A percentile compares a stretch with the other conserved stretches of the same genome.
Evolutionary conservation across 1,140 invertebrate genomes (phyloP).

Genomic region (Sarcophaga peregrina): DNA sequence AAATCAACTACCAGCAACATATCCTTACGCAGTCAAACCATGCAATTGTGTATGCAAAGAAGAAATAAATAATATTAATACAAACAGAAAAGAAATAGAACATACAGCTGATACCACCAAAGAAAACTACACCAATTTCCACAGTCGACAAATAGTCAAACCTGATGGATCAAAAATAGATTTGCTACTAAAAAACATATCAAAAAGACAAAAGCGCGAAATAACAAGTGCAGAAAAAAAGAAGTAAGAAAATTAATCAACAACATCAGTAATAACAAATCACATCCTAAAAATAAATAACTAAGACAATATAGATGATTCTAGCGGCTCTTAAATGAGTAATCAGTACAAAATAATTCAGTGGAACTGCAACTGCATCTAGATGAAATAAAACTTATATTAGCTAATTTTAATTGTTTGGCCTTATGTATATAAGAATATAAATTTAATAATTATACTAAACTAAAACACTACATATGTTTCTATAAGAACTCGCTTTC

Average conservation of each 20-base stretch:
- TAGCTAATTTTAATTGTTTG: neutral
- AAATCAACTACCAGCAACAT: neutral
- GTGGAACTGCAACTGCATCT: slow-evolving; percentile 12
- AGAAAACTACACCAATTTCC: neutral
- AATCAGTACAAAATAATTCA: slow-evolving; percentile 27
- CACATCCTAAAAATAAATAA: neutral
- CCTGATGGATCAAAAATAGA: neutral
- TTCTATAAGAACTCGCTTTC: too few species aligned
- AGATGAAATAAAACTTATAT: slow-evolving; percentile 20
- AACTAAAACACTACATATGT: too few species aligned
- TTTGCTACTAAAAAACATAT: slow-evolving; percentile 21
- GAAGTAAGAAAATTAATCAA: neutral
- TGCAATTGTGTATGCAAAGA: neutral
- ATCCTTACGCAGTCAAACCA: too few species aligned
- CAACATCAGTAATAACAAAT: neutral
- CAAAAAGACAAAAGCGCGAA: slow-evolving; percentile 19
- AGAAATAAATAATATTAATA: neutral
- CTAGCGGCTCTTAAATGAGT: neutral
- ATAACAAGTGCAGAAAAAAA: neutral
- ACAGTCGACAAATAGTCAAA: neutral
- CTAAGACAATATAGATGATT: neutral
- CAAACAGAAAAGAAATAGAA: neutral
- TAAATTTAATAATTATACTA: too few species aligned
- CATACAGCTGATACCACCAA: neutral
- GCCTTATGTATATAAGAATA: too few species aligned